Base-by-base conservation (phyloP, 1,140 invertebrate species). In the Hylaeus anthracinus region DNA sequence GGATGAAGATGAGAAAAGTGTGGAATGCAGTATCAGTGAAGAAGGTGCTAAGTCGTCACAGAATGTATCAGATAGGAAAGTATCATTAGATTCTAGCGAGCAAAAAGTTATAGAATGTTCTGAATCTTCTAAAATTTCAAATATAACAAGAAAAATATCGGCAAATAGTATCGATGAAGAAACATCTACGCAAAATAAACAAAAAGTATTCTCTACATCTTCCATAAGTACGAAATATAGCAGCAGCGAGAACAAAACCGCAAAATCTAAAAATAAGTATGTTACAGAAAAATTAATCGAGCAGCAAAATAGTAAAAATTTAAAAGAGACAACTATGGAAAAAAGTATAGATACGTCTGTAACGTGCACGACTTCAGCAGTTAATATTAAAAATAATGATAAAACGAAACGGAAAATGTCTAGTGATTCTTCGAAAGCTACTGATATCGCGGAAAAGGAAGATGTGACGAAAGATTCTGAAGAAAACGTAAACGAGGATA, bases 1-100 rank as follows among this genome's bases (percentile, higher is more conserved):
- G 83, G 91, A 86, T 76, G 90, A 93, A 90, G 88, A 92, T 89
- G 84, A 85, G 86, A 89, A 90, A 88, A 92, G 84, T 89, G 88
- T 86, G 83, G 89, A 91, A 56, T 88, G 77, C 86, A 89, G 79
- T 88, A 89, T 79, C 53, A 65, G 60, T 56, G 39, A 72, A 65
- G 86, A 87, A 69, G 78, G 69, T 69, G 70, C 58, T 48, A 65
- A 79, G 60, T 65, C 51, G 61, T 89, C 88, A 56, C 86, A 86
- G 48, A 89, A 85, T 67, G 64, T 14, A 70, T 63, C 65, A 71
- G 70, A 67, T 66, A 60, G 81, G 45, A 81, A 67, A 55, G 39
- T 41, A 73, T 78, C 77, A 81, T 53, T 51, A 77, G 88, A 90
- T 77, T 64, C 72, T 60, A 77, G 85, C 5, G 88, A 90, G 72